Conservation (phyloP, 2,113 vertebrate species). For the Neolamprologus tretocephalus region DNA sequence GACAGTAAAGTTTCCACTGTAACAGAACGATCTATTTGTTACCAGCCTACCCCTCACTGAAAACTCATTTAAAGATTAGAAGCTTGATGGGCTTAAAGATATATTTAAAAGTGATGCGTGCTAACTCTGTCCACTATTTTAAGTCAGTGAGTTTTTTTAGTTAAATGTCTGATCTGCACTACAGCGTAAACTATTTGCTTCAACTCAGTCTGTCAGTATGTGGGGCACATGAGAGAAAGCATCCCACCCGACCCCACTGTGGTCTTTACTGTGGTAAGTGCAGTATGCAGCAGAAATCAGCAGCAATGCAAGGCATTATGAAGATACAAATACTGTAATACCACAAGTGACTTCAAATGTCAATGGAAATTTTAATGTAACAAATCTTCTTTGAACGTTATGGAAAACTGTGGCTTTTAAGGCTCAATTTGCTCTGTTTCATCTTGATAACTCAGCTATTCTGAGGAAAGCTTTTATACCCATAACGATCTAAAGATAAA, state of each 20-base stretch:
- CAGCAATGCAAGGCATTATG: neutral
- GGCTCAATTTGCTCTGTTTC: neutral
- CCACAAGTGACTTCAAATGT: neutral
- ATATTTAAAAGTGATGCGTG: neutral
- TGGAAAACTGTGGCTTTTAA: neutral
- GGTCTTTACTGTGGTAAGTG: neutral
- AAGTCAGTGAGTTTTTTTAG: neutral
- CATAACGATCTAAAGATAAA: neutral
- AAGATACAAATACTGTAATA: neutral
- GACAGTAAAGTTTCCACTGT: slow-evolving; percentile 17
- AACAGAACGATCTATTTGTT: neutral
- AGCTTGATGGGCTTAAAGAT: neutral
- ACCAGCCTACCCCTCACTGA: neutral
- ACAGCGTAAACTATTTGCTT: neutral
- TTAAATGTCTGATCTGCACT: neutral
- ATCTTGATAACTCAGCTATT: neutral
- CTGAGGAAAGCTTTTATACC: neutral
- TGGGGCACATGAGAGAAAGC: neutral
- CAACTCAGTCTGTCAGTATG: neutral
- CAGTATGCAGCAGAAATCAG: neutral
- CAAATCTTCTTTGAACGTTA: neutral
- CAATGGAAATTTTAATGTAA: neutral
- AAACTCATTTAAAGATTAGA: slow-evolving; percentile 7
- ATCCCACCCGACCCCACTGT: neutral
- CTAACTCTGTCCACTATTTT: neutral